Base-by-base conservation (phyloP, 2,113 vertebrate genomes). In the Conger conger region DNA sequence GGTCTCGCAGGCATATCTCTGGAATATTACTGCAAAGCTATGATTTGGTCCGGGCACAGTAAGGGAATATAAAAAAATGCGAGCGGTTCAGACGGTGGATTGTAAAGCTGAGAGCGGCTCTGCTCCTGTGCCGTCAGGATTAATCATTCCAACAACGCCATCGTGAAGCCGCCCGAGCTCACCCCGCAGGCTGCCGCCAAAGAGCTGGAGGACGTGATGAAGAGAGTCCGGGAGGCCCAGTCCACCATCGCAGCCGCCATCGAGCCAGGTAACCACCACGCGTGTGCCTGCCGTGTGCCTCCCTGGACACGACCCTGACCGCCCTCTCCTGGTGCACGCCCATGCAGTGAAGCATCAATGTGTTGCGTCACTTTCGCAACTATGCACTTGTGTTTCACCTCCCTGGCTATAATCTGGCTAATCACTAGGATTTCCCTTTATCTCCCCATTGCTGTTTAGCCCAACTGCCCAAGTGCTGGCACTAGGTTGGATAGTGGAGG, bases 71-170 rank as follows among this genome's bases (percentile, higher is more conserved):
- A n/a, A n/a, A n/a, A n/a, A n/a, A n/a, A n/a, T n/a, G n/a, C n/a
- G n/a, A n/a, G n/a, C n/a, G 30, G 7, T 7, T 78, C 45, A 13
- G 40, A 42, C 9, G 40, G 4, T 50, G 38, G 80, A 50, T 38
- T 20, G 40, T 8, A 38, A 63, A 23, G 57, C 23, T 63, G 20
- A 63, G 8, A 6, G 83, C 81, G 2, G 18, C 18, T 23, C 30
- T 81, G 45, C 1, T 60, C 54, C 90, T 18, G 53, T n/a, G 88
- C 86, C 81, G 86, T 87, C 92, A 99, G 98, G 94, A 98, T 99
- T 89, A 99, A 99, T 95, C 98, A 99, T 95, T 99, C 98, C 94
- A 99, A 99, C 92, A 99, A 99, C 85, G 98, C 98, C 91, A 99
- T 99, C 86, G 98, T 99, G 84, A 99, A 99, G 86, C 98, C 98